Percentiles rank a stretch among this genome's conserved stretches.
Conservation (phyloP, 2,888 invertebrate genomes). For the Diaperis boleti region DNA sequence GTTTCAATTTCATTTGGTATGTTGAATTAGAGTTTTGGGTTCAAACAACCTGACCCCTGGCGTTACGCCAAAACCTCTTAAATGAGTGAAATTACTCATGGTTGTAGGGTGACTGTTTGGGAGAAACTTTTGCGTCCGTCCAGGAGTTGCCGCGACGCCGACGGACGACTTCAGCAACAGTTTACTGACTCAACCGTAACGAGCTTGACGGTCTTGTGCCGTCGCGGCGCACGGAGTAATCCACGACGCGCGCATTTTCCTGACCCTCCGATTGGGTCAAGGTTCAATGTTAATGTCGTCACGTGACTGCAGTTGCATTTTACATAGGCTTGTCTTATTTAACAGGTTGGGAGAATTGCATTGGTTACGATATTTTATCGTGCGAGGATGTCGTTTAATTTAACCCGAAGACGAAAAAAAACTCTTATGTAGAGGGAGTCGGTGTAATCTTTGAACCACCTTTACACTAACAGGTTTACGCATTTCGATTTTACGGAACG, state of each 20-base stretch:
- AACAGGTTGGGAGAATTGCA: conserved; percentile 25
- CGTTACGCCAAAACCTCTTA: no score
- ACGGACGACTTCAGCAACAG: conserved; percentile 61
- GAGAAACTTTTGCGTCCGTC: conserved; percentile 19
- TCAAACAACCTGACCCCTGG: no score
- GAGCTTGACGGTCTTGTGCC: conserved; percentile 55
- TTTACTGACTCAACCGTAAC: conserved; percentile 56
- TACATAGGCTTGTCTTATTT: conserved; percentile 52
- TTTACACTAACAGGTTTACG: no score
- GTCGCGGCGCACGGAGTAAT: conserved; percentile 55
- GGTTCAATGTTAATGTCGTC: conserved; percentile 61
- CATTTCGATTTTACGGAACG: no score
- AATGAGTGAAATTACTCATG: no score
- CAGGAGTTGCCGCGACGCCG: conserved; percentile 22
- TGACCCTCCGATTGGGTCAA: conserved; percentile 62
- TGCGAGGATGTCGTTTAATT: no score
- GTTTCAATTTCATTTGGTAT: no score
- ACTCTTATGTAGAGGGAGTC: no score
- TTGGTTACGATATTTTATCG: conserved; percentile 19
- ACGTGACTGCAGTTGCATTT: conserved; percentile 59
- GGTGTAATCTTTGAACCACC: no score
- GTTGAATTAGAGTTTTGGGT: no score
- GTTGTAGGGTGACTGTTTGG: no score
- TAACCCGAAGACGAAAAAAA: no score
- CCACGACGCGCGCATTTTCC: conserved; percentile 66